Base-by-base conservation (phyloP, 1,140 invertebrate genomes). In the Helicoverpa zea region DNA sequence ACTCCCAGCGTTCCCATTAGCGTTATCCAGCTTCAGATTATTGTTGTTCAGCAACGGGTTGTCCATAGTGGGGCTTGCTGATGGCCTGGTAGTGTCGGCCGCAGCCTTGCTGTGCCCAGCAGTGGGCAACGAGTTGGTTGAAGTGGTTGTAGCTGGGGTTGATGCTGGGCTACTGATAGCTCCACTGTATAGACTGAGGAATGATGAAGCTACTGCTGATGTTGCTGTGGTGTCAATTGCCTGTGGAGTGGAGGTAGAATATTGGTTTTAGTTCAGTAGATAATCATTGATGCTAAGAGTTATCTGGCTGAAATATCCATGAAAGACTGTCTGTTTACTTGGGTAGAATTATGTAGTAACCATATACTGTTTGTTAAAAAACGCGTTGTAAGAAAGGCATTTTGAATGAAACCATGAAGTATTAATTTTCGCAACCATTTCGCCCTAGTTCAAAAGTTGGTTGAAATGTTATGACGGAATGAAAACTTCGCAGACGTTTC, bases 141-240 rank as follows among this genome's bases (percentile, higher is more conserved):
- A 86, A 14, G 86, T 88, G 18, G 88, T 85, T 2, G 87, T 85
- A 10, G 88, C 86, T 7, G 85, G 81, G 7, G 85, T 84, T 0
- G 87, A 84, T 10, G 83, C 84, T 30, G 90, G 87, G 81, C 88
- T 91, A 54, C 88, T 91, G 61, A 90, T 89, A 10, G 92, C 89
- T 13, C 93, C 91, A 63, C 89, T 94, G 89, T 95, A 95, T 52
- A 95, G 86, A 77, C 93, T 94, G 23, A 95, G 86, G 84, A 95
- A 94, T 14, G 94, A 94, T 13, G 92, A 94, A 5, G 92, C 92
- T 0, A 90, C 88, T 1, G 91, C 88, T 49, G 91, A 90, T 7
- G 92, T 91, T 0, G 94, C 94, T 78, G 94, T 95, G 14, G 94
- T 94, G 85, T 95, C 95, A 70, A 95, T 95, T 1, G 92, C 90